Evolutionary conservation across 2,113 vertebrate genomes (phyloP), one percentile per base, ranked within the genome.

Genomic region (Herpetotheres cachinnans): DNA sequence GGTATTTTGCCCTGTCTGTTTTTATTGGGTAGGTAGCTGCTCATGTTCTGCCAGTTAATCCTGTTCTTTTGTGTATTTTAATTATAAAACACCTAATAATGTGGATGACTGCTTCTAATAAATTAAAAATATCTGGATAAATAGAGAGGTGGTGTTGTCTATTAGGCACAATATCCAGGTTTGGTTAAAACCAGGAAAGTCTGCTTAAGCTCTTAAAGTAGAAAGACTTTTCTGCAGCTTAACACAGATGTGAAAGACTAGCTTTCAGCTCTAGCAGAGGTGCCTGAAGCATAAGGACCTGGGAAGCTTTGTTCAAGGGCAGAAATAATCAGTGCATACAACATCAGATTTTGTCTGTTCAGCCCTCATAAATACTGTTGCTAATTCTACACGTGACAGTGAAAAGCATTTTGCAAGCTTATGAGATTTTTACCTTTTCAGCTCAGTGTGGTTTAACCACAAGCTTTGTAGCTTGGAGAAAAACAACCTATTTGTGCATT

Each of bases 41-140:
- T 91, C 71, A 8, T 58, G 89, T 80, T 96, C 73, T 90, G 81
- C 78, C 81, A 91, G 95, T 94, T 93, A 89, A 85, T 95, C 97
- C 81, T 94, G 93, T 91, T 95, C 77, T 85, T 93, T 89, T 46
- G 49, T 74, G 63, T 54, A 42, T 49, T 94, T 79, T 90, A 96
- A 97, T 97, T 94, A 91, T 46, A 90, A 93, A 95, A 59, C 27
- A 91, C 54, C 36, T 70, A 83, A 86, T 84, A 79, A 38, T 1
- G 21, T 91, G 61, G 52, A 14, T 83, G 18, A 69, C 83, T 90
- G 84, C 78, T 94, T 91, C 73, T 80, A 95, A 97, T 89, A 90
- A 76, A 95, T 94, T 84, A 87, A 91, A 95, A 94, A 66, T 70
- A 80, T 52, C 74, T 91, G 84, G 42, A 91, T 84, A 92, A 89